Evolutionary conservation across 2,113 vertebrate species (phyloP).

Genomic region (Nannospalax galili): DNA sequence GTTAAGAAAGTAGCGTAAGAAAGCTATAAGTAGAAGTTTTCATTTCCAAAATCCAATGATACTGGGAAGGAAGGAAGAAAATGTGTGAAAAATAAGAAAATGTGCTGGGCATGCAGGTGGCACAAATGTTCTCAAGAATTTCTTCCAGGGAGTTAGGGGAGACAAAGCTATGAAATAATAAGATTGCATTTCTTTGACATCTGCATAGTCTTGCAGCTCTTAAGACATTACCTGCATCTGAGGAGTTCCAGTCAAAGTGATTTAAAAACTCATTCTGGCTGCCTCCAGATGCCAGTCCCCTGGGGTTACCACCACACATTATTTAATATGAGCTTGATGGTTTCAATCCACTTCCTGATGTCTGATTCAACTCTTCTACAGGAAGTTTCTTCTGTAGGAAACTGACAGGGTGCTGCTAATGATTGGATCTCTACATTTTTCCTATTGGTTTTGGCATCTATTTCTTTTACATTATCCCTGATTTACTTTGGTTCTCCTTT

Average conservation of each 20-base stretch:
- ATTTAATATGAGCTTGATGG: conserved; percentile 68
- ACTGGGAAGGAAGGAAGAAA: background rate
- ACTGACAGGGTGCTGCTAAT: conserved; percentile 20
- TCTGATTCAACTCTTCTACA: conserved; percentile 64
- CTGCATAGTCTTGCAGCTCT: conserved; percentile 57
- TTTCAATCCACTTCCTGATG: conserved; percentile 61
- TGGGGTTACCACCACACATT: conserved; percentile 65
- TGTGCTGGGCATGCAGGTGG: conserved; percentile 41
- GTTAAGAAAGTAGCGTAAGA: background rate
- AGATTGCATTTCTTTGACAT: conserved; percentile 64
- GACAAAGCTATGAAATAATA: conserved; percentile 62
- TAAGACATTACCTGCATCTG: conserved; percentile 68
- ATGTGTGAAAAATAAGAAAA: conserved; percentile 41
- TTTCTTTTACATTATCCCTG: conserved; percentile 41
- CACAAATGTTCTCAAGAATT: conserved; percentile 64
- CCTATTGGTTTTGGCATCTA: conserved; percentile 5
- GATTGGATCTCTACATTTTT: background rate
- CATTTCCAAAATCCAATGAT: background rate
- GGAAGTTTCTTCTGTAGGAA: conserved; percentile 37
- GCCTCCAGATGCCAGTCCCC: conserved; percentile 63
- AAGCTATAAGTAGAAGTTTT: background rate
- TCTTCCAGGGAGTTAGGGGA: conserved; percentile 49
- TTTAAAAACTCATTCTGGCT: conserved; percentile 76
- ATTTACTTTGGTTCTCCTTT: conserved; percentile 51
- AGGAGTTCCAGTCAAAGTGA: conserved; percentile 69